Evolutionary conservation across 2,888 invertebrate species (phyloP).

Genomic region (Busseola fusca): DNA sequence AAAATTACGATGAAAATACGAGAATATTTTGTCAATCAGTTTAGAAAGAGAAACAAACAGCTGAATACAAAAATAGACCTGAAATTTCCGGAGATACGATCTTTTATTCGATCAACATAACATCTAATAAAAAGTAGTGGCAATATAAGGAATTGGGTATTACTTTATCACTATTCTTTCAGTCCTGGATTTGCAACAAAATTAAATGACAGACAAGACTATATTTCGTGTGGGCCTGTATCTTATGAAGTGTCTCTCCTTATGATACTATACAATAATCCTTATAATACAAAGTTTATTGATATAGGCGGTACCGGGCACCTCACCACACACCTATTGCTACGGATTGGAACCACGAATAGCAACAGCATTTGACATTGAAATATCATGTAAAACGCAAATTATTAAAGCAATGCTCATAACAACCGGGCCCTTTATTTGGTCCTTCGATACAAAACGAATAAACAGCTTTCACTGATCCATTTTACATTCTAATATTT

Average conservation of each 20-base stretch:
- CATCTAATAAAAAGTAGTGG: not conserved
- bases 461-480: constrained; percentile 6
- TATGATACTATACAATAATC: no score
- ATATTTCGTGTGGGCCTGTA: not conserved
- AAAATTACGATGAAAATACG: constrained; percentile 28
- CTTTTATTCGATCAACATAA: constrained; percentile 1
- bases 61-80: constrained; percentile 18
- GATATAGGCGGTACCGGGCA: constrained; percentile 26
- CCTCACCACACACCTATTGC: constrained; percentile 24
- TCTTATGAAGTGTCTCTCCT: constrained; percentile 13
- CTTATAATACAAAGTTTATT: constrained; percentile 28
- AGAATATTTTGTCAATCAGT: constrained; percentile 40
- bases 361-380: constrained; percentile 23
- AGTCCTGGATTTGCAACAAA: not conserved
- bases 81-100: constrained; percentile 10
- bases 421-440: constrained; percentile 5
- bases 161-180: constrained; percentile 7
- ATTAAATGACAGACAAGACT: not conserved
- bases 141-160: not conserved
- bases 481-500: constrained; percentile 1
- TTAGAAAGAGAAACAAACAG: constrained; percentile 31
- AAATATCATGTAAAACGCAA: constrained; percentile 17
- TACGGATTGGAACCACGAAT: constrained; percentile 32
- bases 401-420: constrained; percentile 3
- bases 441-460: constrained; percentile 1